A percentile compares a stretch with the other conserved stretches of the same genome.
These are phyloP conservation scores for Tetheella fluctuosa DNA, from an alignment of 2,888 invertebrate species.

Conservation along the genomic window DNA sequence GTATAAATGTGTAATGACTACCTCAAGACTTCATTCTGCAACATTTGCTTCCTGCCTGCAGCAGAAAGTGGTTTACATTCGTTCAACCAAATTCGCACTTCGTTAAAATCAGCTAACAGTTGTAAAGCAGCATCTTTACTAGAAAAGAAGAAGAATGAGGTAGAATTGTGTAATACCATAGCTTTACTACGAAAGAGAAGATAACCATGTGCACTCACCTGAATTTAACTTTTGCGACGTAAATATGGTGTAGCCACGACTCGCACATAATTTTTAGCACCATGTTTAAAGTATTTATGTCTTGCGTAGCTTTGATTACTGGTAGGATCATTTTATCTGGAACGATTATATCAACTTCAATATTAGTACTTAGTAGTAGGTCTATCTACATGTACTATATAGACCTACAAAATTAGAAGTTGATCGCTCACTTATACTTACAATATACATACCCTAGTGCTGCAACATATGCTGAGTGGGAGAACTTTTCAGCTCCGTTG, in stretches of 20 bases:
- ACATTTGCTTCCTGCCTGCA: constrained; percentile 81
- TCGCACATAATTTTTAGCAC: constrained; percentile 93
- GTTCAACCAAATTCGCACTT: constrained; percentile 90
- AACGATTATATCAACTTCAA: constrained; percentile 33
- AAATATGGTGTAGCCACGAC: constrained; percentile 94
- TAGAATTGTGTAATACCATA: background rate
- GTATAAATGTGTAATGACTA: constrained; percentile 26
- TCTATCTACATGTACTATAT: too few relatives aligned
- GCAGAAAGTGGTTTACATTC: constrained; percentile 83
- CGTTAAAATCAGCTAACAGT: constrained; percentile 91
- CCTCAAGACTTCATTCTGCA: constrained; percentile 86
- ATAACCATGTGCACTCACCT: constrained; percentile 75
- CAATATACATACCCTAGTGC: too few relatives aligned
- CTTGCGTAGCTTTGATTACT: constrained; percentile 89
- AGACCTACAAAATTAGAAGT: too few relatives aligned
- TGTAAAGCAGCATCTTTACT: constrained; percentile 90
- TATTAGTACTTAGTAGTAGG: too few relatives aligned
- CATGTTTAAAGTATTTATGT: constrained; percentile 89
- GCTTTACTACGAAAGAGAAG: background rate
- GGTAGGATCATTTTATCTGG: constrained; percentile 90
- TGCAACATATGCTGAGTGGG: too few relatives aligned
- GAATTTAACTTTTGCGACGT: constrained; percentile 91
- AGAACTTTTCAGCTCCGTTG: too few relatives aligned
- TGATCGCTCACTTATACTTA: too few relatives aligned
- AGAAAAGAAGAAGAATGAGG: constrained; percentile 15